Evolutionary conservation across 2,797 vertebrate genomes (phyloP), one percentile per base, ranked within the genome.

Genomic region (Remorina albescens): DNA sequence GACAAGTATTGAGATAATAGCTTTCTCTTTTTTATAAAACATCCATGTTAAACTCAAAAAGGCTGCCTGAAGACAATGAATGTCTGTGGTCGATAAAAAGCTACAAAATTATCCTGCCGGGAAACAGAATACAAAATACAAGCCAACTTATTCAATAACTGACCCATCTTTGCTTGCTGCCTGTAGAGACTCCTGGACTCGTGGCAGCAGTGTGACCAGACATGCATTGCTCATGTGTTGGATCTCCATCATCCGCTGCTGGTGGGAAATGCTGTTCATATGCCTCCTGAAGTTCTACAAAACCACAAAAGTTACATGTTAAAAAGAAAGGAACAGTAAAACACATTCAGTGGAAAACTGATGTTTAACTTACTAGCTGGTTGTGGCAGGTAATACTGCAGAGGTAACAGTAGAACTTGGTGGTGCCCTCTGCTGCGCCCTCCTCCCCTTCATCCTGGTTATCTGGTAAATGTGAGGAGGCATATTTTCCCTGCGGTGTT

Each of bases 401-500:
- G 85, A 99, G 95, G 10, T 96, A 98, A 88, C 98, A 99, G 93
- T 96, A 97, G 93, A 97, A 98, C 86, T 96, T 97, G 81, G 94
- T 95, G 55, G 89, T 69, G 16, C 83, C 90, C 11, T 90, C 92
- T 0, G 34, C 69, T 15, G 86, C 70, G 0, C 90, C 88, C 19
- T 94, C 95, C 0, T 93, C 90, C 67, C 59, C 91, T 44, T 85
- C 91, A 0, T 91, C 89, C 56, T 82, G 86, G 71, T 67, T 80
- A 36, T 78, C 85, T 2, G 51, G 64, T 36, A 78, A 78, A 65
- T 11, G 76, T 42, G 76, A 76, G 81, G 70, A 78, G 2, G 56
- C 56, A 1, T 85, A 90, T 82, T 89, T 84, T 42, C 32, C 76
- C 9, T 87, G 87, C 6, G 86, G 77, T 0, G 85, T 83, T 11